Conservation (phyloP, 92 coral and sea anemone species). For the Metridium senile region DNA sequence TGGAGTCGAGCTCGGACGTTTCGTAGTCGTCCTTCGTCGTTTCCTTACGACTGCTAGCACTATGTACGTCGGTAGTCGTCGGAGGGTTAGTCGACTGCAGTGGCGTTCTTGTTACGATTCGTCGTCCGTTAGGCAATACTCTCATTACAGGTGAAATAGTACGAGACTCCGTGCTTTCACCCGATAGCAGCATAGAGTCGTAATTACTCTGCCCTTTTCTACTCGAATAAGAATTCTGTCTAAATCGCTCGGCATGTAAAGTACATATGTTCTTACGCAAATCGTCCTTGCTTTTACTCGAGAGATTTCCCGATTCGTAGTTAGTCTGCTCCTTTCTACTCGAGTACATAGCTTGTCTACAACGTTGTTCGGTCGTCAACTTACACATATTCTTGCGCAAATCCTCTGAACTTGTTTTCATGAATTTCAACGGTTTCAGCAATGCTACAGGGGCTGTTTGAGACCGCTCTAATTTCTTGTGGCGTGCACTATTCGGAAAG, state of each 20-base stretch:
- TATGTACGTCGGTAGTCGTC: too few relatives aligned
- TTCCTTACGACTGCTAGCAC: background rate
- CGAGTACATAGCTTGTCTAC: background rate
- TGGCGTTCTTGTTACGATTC: background rate
- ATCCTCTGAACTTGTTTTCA: constrained; percentile 12
- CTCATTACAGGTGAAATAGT: background rate
- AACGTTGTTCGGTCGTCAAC: background rate
- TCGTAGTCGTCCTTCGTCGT: background rate
- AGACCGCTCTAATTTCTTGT: constrained; percentile 66
- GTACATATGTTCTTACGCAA: background rate
- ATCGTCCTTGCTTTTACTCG: background rate
- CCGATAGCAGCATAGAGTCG: background rate
- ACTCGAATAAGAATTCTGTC: background rate
- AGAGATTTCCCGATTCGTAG: background rate
- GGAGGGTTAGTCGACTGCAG: background rate
- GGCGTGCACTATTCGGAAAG: background rate
- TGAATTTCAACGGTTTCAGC: constrained; percentile 45
- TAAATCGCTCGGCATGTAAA: background rate
- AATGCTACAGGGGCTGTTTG: constrained; percentile 69
- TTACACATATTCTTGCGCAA: background rate
- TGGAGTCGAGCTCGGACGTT: background rate
- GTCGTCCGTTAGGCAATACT: constrained; percentile 19
- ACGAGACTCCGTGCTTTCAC: background rate
- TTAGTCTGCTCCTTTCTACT: background rate
- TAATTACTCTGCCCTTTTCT: background rate